A percentile compares a stretch with the other conserved stretches of the same genome.
Evolutionary conservation across 2,113 vertebrate genomes (phyloP).

Genomic region (Corythoichthys intestinalis): DNA sequence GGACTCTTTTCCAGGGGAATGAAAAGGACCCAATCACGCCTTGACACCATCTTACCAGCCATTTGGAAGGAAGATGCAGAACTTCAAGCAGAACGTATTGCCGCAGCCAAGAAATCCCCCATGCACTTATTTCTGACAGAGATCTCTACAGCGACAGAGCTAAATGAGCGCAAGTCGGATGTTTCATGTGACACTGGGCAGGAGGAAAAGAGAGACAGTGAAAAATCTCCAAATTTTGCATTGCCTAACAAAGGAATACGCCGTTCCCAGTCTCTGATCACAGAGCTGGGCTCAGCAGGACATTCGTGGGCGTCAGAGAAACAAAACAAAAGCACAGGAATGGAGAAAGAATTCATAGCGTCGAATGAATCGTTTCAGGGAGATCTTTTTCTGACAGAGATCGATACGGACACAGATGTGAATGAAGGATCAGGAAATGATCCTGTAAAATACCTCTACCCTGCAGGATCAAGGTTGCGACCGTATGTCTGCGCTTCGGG

Average conservation of each 20-base stretch:
- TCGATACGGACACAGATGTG: constrained; percentile 60
- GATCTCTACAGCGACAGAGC: constrained; percentile 64
- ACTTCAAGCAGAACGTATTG: constrained; percentile 60
- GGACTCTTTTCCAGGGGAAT: constrained; percentile 74
- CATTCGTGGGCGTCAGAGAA: constrained; percentile 53
- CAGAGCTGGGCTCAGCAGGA: constrained; percentile 65
- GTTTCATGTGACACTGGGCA: constrained; percentile 46
- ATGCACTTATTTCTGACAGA: constrained; percentile 78
- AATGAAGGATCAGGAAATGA: constrained; percentile 54
- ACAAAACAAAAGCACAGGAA: constrained; percentile 19
- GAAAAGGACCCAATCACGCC: constrained; percentile 77
- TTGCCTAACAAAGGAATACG: constrained; percentile 67
- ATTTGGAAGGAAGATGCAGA: constrained; percentile 77
- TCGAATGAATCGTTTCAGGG: constrained; percentile 58
- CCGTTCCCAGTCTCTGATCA: constrained; percentile 69
- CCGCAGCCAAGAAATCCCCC: constrained; percentile 70
- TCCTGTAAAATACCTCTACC: constrained; percentile 66
- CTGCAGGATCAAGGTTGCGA: constrained; percentile 60
- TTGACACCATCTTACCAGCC: constrained; percentile 73
- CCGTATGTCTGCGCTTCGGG: constrained; percentile 54
- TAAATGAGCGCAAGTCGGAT: constrained; percentile 56
- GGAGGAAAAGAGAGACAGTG: constrained; percentile 47
- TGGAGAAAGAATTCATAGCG: constrained; percentile 27
- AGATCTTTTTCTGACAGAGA: constrained; percentile 77
- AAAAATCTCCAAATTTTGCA: constrained; percentile 55